Evolutionary conservation across 2,113 vertebrate species (phyloP), one percentile per base, ranked within the genome.

Genomic region (Myotis yumanensis): DNA sequence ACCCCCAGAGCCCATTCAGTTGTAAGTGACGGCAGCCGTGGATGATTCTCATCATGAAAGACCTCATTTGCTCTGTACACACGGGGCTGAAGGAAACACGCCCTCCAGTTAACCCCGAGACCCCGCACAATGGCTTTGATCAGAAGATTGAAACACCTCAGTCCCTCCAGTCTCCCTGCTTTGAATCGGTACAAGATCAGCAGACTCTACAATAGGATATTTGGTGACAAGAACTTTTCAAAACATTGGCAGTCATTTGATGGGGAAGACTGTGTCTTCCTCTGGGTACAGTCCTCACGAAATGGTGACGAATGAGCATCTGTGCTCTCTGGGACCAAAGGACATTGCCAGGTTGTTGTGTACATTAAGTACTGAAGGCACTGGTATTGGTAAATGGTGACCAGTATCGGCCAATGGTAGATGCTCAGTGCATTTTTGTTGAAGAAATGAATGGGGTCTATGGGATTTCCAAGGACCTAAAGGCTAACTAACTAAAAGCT

Each of bases 1-100:
- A 71, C 1, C 71, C 17, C 77, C 10, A 59, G 48, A 72, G 54
- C 4, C 37, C 37, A 16, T 22, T 73, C 23, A 30, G 0, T 35
- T 64, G 76, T 40, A 37, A 87, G 9, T 37, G 54, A 11, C 11
- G 0, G 30, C 22, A 52, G 15, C 25, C 0, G 0, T n/a, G 16
- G 32, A 14, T 48, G 43, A 20, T 48, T 5, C 17, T 62, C 7
- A 30, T 6, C 7, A 23, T 2, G 32, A 75, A 84, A 4, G 23
- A 28, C 40, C 40, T 77, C 10, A 6, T 48, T 89, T 66, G 11
- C 16, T 71, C 15, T 32, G 18, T 12, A 40, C 40, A 40, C 5
- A 40, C 40, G 40, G 43, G 43, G 43, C 43, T 43, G 43, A 43
- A 43, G 43, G 43, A 43, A 43, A 43, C 28, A 35, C 6, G 17